Evolutionary conservation across 2,888 invertebrate species (phyloP).

Genomic region (Bruchidius siliquastri): DNA sequence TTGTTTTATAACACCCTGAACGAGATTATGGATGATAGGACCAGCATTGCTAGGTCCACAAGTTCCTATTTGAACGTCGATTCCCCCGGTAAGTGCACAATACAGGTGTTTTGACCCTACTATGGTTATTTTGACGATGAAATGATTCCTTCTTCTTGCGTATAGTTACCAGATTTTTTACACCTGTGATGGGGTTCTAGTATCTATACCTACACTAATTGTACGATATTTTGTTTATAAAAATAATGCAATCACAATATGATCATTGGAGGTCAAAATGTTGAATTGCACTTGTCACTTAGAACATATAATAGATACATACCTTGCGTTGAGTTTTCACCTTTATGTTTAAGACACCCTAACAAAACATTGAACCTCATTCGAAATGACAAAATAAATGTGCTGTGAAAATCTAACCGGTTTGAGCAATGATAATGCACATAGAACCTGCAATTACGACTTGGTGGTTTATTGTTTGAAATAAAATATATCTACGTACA

Average conservation of each 20-base stretch:
- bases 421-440: background rate
- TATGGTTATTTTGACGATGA: background rate
- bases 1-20: background rate
- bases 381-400: background rate
- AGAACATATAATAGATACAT: background rate
- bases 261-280: background rate
- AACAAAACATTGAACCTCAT: background rate
- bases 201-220: background rate
- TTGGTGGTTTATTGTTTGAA: background rate
- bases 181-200: background rate
- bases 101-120: background rate
- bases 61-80: slow-evolving; percentile 38
- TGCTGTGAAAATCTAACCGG: background rate
- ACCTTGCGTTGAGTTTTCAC: background rate
- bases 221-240: background rate
- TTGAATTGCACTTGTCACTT: background rate
- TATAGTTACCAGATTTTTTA: background rate
- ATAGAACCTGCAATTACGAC: no score
- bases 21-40: slow-evolving; percentile 52
- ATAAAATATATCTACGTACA: background rate
- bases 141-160: no score
- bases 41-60: slow-evolving; percentile 31
- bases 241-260: background rate
- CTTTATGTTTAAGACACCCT: background rate
- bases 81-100: slow-evolving; percentile 32